A percentile compares a stretch with the other conserved stretches of the same genome.
Evolutionary conservation across 2,888 invertebrate species (phyloP).

Genomic region (Drosophila prostipennis): DNA sequence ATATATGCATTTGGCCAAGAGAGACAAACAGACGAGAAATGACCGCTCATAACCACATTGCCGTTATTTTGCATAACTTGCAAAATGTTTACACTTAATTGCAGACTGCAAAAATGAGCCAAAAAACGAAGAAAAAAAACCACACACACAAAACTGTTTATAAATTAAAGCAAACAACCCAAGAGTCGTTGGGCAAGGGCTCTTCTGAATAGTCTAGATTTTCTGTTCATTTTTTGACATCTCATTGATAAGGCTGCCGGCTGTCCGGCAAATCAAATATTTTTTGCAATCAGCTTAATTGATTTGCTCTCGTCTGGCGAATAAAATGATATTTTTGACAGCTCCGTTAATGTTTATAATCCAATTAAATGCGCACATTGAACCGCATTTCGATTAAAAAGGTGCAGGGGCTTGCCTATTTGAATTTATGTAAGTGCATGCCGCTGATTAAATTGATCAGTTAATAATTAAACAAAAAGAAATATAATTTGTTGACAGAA

Average conservation of each 20-base stretch:
- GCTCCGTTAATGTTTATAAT: slow-evolving; percentile 37
- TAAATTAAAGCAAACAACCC: slow-evolving; percentile 29
- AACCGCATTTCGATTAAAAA: slow-evolving; percentile 26
- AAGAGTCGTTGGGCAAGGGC: slow-evolving; percentile 36
- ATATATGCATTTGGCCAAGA: slow-evolving; percentile 50
- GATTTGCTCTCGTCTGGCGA: slow-evolving; percentile 30
- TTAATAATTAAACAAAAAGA: slow-evolving; percentile 1
- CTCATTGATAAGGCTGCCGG: slow-evolving; percentile 25
- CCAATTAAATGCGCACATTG: slow-evolving; percentile 39
- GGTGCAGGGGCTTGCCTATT: slow-evolving; percentile 14
- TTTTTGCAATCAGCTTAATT: slow-evolving; percentile 35
- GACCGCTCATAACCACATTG: slow-evolving; percentile 43
- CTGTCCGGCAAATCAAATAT: background rate
- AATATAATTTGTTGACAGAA: background rate
- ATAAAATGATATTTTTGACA: slow-evolving; percentile 40
- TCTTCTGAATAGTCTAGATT: slow-evolving; percentile 5
- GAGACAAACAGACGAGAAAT: slow-evolving; percentile 44
- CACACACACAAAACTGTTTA: slow-evolving; percentile 13
- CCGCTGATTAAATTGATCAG: slow-evolving; percentile 7
- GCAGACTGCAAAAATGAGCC: slow-evolving; percentile 37
- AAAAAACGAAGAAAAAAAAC: slow-evolving; percentile 13
- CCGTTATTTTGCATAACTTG: slow-evolving; percentile 53
- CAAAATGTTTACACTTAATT: slow-evolving; percentile 50
- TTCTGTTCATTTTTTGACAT: background rate
- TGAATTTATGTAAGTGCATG: slow-evolving; percentile 3